Base-by-base conservation (phyloP, 2,888 invertebrate species). In the Ctenicera cuprea region DNA sequence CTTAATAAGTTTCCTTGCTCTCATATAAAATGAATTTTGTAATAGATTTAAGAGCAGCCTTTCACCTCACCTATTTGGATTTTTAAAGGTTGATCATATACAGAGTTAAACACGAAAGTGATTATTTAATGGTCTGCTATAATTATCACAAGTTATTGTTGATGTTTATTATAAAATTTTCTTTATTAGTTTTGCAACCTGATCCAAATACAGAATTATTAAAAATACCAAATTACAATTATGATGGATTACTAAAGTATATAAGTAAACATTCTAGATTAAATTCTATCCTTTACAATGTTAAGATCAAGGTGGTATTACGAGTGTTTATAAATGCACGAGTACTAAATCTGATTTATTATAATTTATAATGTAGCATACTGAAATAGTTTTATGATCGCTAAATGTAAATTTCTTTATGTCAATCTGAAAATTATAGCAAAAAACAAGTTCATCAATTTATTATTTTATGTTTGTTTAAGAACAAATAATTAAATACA, bases 261-360 rank as follows among this genome's bases (percentile, higher is more conserved):
- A 5, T n/a, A 9, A 16, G 48, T 3, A 20, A 18, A 18, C 18
- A 48, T 11, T n/a, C n/a, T n/a, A n/a, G n/a, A n/a, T n/a, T 14
- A 30, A 16, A 50, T 50, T 30, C 2, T 54, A 30, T 73, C 77
- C 67, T 74, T 76, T 71, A 75, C 76, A 59, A 71, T 37, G 43
- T 78, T 77, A 81, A 81, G 81, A 78, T 80, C 81, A 80, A 80
- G 80, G 79, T 78, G 78, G 75, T 70, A 75, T 75, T 78, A 76
- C 76, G 79, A 79, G 79, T 78, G 80, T 20, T 54, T 57, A 71
- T 67, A 64, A 16, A 68, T 50, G 63, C 69, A 71, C 48, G 4
- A 54, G 43, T 38, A 57, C 38, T 57, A 67, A 67, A 75, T 45
- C 38, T 71, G 75, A 71, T 75, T 75, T 75, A 75, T 74, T 18